Evolutionary conservation across 2,888 invertebrate genomes (phyloP), one percentile per base, ranked within the genome.

Genomic region (Nebria brevicollis): DNA sequence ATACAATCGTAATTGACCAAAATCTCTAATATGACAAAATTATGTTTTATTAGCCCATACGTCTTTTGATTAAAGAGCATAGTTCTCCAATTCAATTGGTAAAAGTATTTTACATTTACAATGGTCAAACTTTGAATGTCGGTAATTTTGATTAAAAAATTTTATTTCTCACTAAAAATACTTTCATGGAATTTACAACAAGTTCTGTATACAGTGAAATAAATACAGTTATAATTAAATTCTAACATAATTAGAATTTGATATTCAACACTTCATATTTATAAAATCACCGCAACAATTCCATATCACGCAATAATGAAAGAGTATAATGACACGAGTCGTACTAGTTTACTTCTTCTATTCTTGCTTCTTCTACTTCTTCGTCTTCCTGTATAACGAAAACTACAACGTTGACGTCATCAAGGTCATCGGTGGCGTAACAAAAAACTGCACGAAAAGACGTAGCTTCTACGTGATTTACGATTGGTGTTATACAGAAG

Each of bases 1-100:
- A 80, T 75, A 80, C 70, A 70, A 65, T 54, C 80, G 68, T 80
- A 80, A 80, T 80, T 80, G 80, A 80, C 80, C 72, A 72, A 75
- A 75, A 80, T 25, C 34, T 20, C 70, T 6, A 70, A 34, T 15
- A 34, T 7, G 8, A 34, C 70, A 15, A 15, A 15, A 13, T 25
- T 68, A 20, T 70, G 15, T 34, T 34, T 34, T 34, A 34, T 34
- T 2, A 34, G 34, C 5, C 1, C 1, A 34, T 34, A 34, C 34
- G 1, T 34, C 34, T 34, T 34, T 34, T 34, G 1, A 34, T 34
- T 2, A 34, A 34, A 34, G 1, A 34, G 34, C 34, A 4, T 34
- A 34, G 2, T 34, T 34, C 5, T 34, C 1, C 34, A 34, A 34
- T 34, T 34, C 34, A 34, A 34, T 4, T 34, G 34, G 34, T 34